Evolutionary conservation across 2,888 invertebrate genomes (phyloP).

Genomic region (Criorhina ranunculi): DNA sequence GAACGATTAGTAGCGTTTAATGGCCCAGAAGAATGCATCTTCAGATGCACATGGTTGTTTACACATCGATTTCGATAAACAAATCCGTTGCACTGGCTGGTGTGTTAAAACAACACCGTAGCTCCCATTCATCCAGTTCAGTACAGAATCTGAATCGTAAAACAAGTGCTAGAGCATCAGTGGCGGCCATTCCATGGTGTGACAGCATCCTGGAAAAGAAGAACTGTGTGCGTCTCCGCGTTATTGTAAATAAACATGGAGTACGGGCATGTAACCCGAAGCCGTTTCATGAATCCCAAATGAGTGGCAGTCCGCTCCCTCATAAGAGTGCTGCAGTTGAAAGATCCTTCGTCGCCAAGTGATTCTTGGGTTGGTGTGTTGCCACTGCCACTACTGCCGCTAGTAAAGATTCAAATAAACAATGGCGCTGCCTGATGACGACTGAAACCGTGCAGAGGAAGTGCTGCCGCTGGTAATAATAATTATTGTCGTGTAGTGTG

Average conservation of each 20-base stretch:
- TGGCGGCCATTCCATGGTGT: constrained; percentile 57
- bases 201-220: constrained; percentile 75
- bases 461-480: constrained; percentile 15
- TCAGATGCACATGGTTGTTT: constrained; percentile 75
- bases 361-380: constrained; percentile 58
- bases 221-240: constrained; percentile 61
- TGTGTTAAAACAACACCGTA: constrained; percentile 72
- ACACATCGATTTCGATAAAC: constrained; percentile 74
- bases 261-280: constrained; percentile 60
- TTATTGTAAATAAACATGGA: constrained; percentile 72
- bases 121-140: constrained; percentile 38
- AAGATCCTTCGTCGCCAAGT: constrained; percentile 73
- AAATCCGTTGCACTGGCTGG: constrained; percentile 61
- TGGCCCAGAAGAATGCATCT: constrained; percentile 76
- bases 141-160: constrained; percentile 51
- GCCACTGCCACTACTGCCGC: constrained; percentile 32
- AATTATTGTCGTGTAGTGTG: constrained; percentile 48
- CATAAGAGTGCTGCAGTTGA: constrained; percentile 47
- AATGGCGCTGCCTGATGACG: constrained; percentile 70
- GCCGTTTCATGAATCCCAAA: constrained; percentile 57
- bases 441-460: constrained; percentile 40
- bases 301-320: constrained; percentile 43
- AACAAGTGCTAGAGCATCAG: constrained; percentile 47
- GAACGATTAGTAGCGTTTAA: constrained; percentile 76
- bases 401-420: constrained; percentile 62